A percentile compares a stretch with the other conserved stretches of the same genome.
phyloP scores from a whole-genome alignment of 2,797 vertebrate genomes.

The Eurystomus glaucurus region DNA sequence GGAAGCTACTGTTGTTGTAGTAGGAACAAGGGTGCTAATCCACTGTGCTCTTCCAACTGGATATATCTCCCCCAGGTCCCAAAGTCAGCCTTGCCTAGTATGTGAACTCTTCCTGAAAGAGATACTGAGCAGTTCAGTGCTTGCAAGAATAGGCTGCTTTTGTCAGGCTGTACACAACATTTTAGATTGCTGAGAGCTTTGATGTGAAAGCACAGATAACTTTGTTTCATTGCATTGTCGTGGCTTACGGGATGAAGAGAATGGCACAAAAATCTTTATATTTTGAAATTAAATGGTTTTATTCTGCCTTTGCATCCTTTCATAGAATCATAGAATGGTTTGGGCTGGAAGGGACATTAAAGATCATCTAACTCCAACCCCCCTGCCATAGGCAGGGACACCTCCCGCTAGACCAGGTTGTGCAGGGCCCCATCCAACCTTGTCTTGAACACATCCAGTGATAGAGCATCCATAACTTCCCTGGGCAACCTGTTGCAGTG shows the following conservation, averaged over 20 bases:
- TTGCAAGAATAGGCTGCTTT: background rate
- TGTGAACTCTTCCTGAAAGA: background rate
- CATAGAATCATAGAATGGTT: too few relatives aligned
- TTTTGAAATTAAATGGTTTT: background rate
- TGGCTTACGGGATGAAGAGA: background rate
- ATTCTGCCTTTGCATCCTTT: background rate
- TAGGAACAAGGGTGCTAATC: background rate
- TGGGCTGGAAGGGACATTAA: too few relatives aligned
- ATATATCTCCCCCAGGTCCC: background rate
- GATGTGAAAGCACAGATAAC: background rate
- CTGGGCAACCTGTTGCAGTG: too few relatives aligned
- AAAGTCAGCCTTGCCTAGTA: background rate
- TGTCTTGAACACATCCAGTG: too few relatives aligned
- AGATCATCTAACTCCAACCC: too few relatives aligned
- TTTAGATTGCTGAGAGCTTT: background rate
- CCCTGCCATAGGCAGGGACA: too few relatives aligned
- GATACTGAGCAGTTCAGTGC: background rate
- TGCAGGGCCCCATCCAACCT: too few relatives aligned
- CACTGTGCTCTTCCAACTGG: background rate
- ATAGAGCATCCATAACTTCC: too few relatives aligned
- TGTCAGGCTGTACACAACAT: background rate
- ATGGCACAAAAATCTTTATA: background rate
- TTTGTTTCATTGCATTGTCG: rapidly evolving
- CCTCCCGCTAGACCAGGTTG: too few relatives aligned
- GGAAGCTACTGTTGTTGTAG: background rate